These are phyloP conservation scores for Spialia ferax DNA, from an alignment of 2,888 invertebrate species.

Conservation along the genomic window DNA sequence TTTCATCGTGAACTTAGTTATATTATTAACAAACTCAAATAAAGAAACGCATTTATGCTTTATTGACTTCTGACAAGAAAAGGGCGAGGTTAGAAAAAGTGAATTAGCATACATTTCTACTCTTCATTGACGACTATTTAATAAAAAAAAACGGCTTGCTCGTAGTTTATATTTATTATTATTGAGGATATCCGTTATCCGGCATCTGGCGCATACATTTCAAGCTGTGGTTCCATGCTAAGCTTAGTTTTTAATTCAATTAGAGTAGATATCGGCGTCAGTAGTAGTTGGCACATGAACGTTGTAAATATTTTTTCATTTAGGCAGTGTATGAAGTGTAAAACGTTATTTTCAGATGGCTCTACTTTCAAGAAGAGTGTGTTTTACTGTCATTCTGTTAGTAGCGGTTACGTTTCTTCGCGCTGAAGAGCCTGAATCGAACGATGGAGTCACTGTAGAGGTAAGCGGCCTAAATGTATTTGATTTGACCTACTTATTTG, in stretches of 20 bases:
- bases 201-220: conserved; percentile 49
- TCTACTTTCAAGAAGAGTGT: conserved; percentile 62
- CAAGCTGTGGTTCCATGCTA: conserved; percentile 5
- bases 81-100: conserved; percentile 40
- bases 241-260: conserved; percentile 59
- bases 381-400: conserved; percentile 65
- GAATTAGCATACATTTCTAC: conserved; percentile 17
- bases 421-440: conserved; percentile 60
- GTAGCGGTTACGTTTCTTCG: conserved; percentile 55
- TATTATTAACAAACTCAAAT: background rate
- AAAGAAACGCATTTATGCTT: conserved; percentile 20
- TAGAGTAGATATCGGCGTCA: conserved; percentile 48
- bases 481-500: conserved; percentile 51
- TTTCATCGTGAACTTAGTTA: background rate
- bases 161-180: conserved; percentile 49
- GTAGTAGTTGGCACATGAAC: background rate
- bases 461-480: conserved; percentile 58
- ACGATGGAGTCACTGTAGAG: conserved; percentile 75
- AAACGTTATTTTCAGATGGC: conserved; percentile 72
- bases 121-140: conserved; percentile 25
- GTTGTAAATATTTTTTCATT: background rate
- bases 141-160: conserved; percentile 32
- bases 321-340: background rate
- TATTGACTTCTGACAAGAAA: conserved; percentile 21
- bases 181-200: conserved; percentile 81